A percentile compares a stretch with the other conserved stretches of the same genome.
These are phyloP conservation scores for Lepilemur septentrionalis DNA, from an alignment of 2,797 vertebrate genomes.

Conservation along the genomic window DNA sequence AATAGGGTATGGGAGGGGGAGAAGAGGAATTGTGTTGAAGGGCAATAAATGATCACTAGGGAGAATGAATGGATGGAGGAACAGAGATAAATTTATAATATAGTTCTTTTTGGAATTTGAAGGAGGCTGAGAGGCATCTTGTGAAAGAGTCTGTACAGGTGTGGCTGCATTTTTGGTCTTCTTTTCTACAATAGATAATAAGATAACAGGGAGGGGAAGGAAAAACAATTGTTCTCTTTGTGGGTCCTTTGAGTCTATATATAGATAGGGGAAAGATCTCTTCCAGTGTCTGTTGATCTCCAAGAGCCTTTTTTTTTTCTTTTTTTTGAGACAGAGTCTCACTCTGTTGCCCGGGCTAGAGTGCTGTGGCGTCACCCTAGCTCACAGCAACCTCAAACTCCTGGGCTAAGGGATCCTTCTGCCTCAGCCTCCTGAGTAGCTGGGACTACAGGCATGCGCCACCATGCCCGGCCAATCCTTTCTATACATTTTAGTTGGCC, in stretches of 20 bases:
- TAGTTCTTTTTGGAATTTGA: background rate
- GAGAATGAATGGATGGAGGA: background rate
- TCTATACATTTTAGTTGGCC: too few species aligned
- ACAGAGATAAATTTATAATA: background rate
- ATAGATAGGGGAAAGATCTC: background rate
- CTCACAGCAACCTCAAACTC: too few species aligned
- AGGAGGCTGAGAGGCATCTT: background rate
- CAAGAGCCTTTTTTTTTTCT: background rate
- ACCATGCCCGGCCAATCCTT: too few species aligned
- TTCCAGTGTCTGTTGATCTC: background rate
- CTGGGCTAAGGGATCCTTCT: too few species aligned
- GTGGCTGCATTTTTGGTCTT: background rate
- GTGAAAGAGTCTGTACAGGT: background rate
- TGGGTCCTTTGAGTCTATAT: background rate
- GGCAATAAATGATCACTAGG: background rate
- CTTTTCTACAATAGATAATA: background rate
- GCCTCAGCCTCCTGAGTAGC: too few species aligned
- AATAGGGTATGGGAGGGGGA: background rate
- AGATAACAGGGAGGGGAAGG: background rate
- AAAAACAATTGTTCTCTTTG: background rate
- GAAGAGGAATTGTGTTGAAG: background rate
- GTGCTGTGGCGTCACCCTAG: too few species aligned
- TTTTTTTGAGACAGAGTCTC: too few species aligned
- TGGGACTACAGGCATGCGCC: too few species aligned
- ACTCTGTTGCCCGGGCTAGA: too few species aligned